Evolutionary conservation across 2,888 invertebrate genomes (phyloP), one percentile per base, ranked within the genome.

Genomic region (Drosophila monieri): DNA sequence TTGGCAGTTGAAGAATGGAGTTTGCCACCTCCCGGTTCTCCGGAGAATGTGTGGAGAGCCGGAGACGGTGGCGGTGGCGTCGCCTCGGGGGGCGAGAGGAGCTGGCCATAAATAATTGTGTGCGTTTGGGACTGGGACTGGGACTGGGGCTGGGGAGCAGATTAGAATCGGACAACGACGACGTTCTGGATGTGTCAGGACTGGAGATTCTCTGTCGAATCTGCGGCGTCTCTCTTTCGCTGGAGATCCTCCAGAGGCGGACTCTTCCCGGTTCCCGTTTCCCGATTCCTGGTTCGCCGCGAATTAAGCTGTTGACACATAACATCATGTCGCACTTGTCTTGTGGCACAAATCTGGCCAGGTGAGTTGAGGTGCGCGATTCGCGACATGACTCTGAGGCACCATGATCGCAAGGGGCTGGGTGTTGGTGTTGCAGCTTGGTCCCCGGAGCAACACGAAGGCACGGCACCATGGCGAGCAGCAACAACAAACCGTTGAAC

Each of bases 291-390:
- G 80, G 69, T 84, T 80, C 78, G 83, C 85, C 81, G 81, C 85
- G 90, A 90, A 90, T 90, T 90, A 90, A 90, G 90, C 90, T 90
- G 90, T 90, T 90, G 90, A 90, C 90, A 90, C 89, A 90, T 89
- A 90, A 90, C 90, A 90, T 90, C 89, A 90, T 90, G 90, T 90
- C 89, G 87, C 90, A 89, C 90, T 89, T 89, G 89, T 89, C 87
- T 85, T 46, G 65, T 84, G 84, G 84, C 84, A 84, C 87, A 84
- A 84, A 87, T 84, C 84, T 84, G 83, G 87, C 83, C 85, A 86
- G 83, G 87, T 87, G 85, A 85, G 81, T 85, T 43, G 43, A 18
- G 18, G 78, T 80, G 85, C 86, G 87, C 81, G 74, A 43, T 43
- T 43, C 80, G 84, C 81, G 80, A 81, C 86, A 86, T 81, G 81